These are phyloP conservation scores for Tolypeutes matacus DNA, from an alignment of 2,797 vertebrate species.

Conservation along the genomic window DNA sequence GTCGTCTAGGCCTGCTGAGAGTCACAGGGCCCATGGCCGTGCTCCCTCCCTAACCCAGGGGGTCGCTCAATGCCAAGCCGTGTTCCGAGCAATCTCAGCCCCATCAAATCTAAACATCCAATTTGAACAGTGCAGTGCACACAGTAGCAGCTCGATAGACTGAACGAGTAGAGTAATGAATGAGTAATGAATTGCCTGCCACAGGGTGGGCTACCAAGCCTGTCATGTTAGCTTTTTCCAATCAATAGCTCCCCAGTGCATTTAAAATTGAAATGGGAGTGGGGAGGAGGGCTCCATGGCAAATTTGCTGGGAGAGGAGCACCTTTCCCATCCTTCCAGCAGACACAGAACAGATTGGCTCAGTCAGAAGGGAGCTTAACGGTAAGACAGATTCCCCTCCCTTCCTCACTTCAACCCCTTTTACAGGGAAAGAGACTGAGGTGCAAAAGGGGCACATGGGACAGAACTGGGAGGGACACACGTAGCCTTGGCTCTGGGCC, in stretches of 20 bases:
- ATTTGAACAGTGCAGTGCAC: neutral
- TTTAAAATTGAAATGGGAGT: neutral
- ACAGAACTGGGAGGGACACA: neutral
- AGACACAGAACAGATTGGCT: neutral
- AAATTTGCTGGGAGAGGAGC: neutral
- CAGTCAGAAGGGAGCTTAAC: neutral
- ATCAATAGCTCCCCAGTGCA: neutral
- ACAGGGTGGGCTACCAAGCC: neutral
- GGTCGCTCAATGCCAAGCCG: neutral
- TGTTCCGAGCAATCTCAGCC: neutral
- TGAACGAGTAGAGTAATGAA: neutral
- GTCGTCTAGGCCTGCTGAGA: neutral
- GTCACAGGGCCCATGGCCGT: neutral
- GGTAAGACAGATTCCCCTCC: neutral
- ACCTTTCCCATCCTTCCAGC: neutral
- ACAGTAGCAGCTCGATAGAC: neutral
- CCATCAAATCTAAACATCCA: neutral
- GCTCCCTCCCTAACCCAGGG: neutral
- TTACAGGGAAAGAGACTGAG: neutral
- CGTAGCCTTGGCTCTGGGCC: neutral
- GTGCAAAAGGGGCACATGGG: neutral
- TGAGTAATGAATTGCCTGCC: neutral
- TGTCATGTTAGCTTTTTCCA: neutral
- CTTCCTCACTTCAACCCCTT: neutral
- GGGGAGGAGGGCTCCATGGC: neutral